A percentile compares a stretch with the other conserved stretches of the same genome.
These are phyloP conservation scores for Tenthredo amoena DNA, from an alignment of 2,888 invertebrate genomes.

Conservation along the genomic window DNA sequence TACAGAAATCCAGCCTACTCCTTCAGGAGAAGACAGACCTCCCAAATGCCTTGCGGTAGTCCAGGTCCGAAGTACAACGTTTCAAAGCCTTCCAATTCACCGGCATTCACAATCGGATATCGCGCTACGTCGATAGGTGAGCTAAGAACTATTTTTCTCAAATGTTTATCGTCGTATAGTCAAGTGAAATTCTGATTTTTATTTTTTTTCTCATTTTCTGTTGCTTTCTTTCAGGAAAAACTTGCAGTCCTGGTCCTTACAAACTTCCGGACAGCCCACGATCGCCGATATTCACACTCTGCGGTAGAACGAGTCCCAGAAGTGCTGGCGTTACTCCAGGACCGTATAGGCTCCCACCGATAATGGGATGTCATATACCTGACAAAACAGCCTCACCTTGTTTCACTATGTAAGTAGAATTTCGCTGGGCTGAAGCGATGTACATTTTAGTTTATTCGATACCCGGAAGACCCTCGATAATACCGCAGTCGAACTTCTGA, in stretches of 20 bases:
- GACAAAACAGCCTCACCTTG: constrained; percentile 63
- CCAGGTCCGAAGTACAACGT: constrained; percentile 79
- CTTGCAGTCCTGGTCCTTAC: constrained; percentile 36
- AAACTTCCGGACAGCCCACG: constrained; percentile 40
- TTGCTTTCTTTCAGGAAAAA: not conserved
- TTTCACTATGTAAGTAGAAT: constrained; percentile 60
- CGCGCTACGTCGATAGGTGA: constrained; percentile 11
- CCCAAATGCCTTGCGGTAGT: constrained; percentile 64
- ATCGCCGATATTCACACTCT: constrained; percentile 63
- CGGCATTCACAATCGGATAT: constrained; percentile 11
- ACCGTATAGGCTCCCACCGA: constrained; percentile 60
- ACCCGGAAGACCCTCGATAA: not conserved
- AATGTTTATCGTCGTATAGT: not conserved
- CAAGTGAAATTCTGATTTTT: not conserved
- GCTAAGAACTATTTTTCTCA: not conserved
- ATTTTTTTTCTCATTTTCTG: not conserved
- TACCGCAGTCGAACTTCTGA: not conserved
- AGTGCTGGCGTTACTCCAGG: constrained; percentile 58
- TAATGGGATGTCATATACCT: constrained; percentile 61
- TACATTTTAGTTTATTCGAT: not conserved
- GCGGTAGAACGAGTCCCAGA: constrained; percentile 61
- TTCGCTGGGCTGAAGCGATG: not conserved
- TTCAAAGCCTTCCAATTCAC: constrained; percentile 73
- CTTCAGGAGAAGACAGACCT: constrained; percentile 78
- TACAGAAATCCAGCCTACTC: constrained; percentile 83